Conservation (phyloP, 2,113 vertebrate genomes). For the Melierax canorus region DNA sequence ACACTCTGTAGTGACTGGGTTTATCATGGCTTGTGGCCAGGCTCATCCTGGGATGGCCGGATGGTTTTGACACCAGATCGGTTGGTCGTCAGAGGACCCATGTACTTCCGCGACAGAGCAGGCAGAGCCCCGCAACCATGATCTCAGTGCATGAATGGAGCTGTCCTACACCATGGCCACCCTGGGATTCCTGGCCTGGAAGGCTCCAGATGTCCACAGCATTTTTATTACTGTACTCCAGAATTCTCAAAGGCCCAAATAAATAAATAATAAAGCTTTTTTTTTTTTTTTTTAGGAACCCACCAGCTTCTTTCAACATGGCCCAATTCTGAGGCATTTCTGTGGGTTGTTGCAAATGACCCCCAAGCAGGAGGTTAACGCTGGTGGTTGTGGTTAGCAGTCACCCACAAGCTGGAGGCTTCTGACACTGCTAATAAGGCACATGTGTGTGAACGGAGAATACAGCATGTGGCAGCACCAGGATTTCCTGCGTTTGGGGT, state of each 20-base stretch:
- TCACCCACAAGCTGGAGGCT: constrained; percentile 54
- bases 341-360: constrained; percentile 54
- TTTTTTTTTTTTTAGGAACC: not conserved
- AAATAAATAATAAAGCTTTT: not conserved
- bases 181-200: constrained; percentile 1
- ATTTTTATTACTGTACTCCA: not conserved
- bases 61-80: not conserved
- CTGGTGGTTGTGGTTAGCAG: constrained; percentile 55
- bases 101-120: not conserved
- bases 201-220: constrained; percentile 7
- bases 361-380: constrained; percentile 54
- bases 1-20: not conserved
- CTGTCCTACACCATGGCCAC: not conserved
- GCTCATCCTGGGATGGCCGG: not conserved
- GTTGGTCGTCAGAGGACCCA: not conserved
- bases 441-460: not conserved
- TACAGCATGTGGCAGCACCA: constrained; percentile 32
- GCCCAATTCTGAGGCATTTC: constrained; percentile 11
- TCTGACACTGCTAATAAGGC: constrained; percentile 50
- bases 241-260: not conserved
- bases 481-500: not conserved
- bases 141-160: not conserved
- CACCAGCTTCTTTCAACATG: constrained; percentile 34
- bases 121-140: not conserved
- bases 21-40: not conserved